Base-by-base conservation (phyloP, 2,888 invertebrate genomes). In the Schizaphis graminum region DNA sequence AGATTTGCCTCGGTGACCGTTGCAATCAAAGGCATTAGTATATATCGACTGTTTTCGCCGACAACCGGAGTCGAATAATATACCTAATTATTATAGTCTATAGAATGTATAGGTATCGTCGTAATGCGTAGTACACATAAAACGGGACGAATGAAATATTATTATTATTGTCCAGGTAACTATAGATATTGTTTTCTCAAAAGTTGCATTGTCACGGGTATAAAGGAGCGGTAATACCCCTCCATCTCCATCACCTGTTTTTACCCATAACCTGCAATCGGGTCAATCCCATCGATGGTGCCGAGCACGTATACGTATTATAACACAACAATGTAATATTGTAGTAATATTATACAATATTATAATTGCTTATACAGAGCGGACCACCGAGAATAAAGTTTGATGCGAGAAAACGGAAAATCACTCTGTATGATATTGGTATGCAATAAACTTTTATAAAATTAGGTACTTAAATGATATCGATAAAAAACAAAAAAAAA, bases 161-260 rank as follows among this genome's bases (percentile, higher is more conserved):
- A 77, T 77, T 77, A 35, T 77, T 77, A 77, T 77, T n/a, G n/a
- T 77, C 77, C 16, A 77, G 67, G 77, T 77, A 77, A 77, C 77
- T 77, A 47, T 47, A 77, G 21, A 77, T 77, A 77, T 77, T 77
- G 77, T 77, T 77, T 77, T 77, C 35, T 35, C 77, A 35, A 35
- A 35, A 77, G 77, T 77, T 77, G 77, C 77, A 77, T 77, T 77
- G 77, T 77, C 77, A 1, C 35, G 35, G 8, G 35, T 35, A 35
- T 77, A 77, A 77, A 77, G 77, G 77, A 77, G 77, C 13, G 77
- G 35, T 77, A 21, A 77, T 21, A 35, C 35, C 77, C 35, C 21
- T 21, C 8, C 8, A 21, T 7, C 7, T 21, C 35, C 3, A 16
- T 67, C 16, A 35, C n/a, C 67, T 16, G n/a, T 67, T n/a, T 67